These are phyloP conservation scores for Ommatoiulus sabulosus DNA, from an alignment of 2,888 invertebrate genomes.

Conservation along the genomic window DNA sequence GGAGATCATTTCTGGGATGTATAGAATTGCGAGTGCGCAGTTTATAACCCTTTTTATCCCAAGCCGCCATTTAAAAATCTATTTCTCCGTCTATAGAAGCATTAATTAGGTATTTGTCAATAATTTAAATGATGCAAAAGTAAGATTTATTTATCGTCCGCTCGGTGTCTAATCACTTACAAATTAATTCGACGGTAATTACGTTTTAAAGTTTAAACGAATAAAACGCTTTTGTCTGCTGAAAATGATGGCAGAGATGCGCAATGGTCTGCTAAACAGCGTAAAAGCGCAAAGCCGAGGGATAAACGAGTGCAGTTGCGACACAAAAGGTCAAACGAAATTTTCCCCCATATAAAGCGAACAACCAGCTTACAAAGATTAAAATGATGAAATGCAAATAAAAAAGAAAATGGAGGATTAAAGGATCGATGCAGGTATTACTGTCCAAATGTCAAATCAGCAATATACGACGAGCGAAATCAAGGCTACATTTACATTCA, in stretches of 20 bases:
- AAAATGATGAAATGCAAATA: too few species aligned
- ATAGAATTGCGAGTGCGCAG: too few species aligned
- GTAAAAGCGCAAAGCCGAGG: too few species aligned
- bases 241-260: not conserved
- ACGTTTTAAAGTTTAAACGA: not conserved
- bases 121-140: not conserved
- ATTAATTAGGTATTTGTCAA: not conserved
- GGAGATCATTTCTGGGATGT: not conserved
- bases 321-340: too few species aligned
- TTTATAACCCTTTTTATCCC: not conserved
- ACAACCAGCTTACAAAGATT: too few species aligned
- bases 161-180: not conserved
- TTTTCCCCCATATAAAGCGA: too few species aligned
- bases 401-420: too few species aligned
- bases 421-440: not conserved
- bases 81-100: not conserved
- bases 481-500: not conserved
- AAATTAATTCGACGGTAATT: not conserved
- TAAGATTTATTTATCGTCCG: not conserved
- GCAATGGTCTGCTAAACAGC: too few species aligned
- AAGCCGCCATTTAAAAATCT: not conserved
- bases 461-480: not conserved
- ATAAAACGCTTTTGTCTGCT: not conserved
- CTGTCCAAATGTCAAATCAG: not conserved
- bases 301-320: too few species aligned